Evolutionary conservation across 1,140 invertebrate species (phyloP).

Genomic region (Elysia chlorotica): DNA sequence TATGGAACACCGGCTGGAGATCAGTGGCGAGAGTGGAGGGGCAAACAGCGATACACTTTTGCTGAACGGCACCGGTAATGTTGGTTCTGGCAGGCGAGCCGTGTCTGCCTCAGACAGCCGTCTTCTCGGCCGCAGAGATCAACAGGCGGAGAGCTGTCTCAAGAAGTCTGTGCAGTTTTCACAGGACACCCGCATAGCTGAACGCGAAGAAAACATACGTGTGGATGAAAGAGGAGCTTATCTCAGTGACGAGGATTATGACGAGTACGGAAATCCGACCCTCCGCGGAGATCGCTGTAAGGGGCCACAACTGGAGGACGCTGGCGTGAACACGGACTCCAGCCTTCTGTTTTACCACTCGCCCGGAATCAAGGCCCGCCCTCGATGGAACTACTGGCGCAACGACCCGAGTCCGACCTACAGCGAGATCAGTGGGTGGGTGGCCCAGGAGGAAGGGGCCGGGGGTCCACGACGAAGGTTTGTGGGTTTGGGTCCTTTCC

Average conservation of each 20-base stretch:
- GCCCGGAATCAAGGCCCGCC: constrained; percentile 25
- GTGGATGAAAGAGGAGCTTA: background rate
- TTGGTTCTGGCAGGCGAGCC: background rate
- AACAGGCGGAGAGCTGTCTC: constrained; percentile 42
- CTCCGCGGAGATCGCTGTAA: too few species aligned
- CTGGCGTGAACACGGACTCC: constrained; percentile 40
- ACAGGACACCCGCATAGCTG: constrained; percentile 15
- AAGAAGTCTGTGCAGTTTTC: constrained; percentile 44
- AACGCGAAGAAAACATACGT: background rate
- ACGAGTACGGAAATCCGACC: constrained; percentile 4
- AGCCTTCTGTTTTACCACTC: constrained; percentile 32
- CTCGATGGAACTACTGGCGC: constrained; percentile 53
- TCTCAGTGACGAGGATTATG: constrained; percentile 16
- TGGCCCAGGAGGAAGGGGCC: background rate
- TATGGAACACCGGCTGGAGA: constrained; percentile 32
- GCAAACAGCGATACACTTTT: constrained; percentile 28
- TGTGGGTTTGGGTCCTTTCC: constrained; percentile 42
- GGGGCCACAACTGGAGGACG: constrained; percentile 24
- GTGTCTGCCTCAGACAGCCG: background rate
- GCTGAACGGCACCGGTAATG: background rate
- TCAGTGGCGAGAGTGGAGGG: constrained; percentile 25
- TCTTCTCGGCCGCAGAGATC: constrained; percentile 38
- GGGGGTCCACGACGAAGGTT: background rate
- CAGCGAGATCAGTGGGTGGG: background rate
- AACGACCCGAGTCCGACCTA: constrained; percentile 36